These are phyloP conservation scores for Ooceraea biroi DNA, from an alignment of 1,140 invertebrate genomes.

Conservation along the genomic window DNA sequence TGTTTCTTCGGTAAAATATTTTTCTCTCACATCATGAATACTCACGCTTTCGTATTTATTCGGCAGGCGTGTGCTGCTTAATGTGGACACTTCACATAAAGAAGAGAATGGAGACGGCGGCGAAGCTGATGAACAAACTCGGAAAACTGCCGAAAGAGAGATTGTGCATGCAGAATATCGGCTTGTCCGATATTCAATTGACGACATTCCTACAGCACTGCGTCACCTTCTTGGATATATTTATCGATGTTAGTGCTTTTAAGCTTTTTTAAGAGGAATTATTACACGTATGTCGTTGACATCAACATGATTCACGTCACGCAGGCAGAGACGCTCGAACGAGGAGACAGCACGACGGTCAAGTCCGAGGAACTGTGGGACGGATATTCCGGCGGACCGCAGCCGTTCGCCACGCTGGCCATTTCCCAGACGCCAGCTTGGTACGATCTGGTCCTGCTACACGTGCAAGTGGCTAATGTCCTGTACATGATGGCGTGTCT, in stretches of 20 bases:
- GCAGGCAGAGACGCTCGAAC: conserved; percentile 80
- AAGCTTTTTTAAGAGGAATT: neutral
- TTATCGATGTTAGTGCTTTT: conserved; percentile 89
- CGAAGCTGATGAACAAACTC: conserved; percentile 94
- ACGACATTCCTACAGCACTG: conserved; percentile 90
- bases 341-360: conserved; percentile 81
- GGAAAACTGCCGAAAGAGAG: conserved; percentile 95
- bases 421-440: conserved; percentile 91
- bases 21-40: conserved; percentile 2
- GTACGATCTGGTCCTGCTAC: conserved; percentile 91
- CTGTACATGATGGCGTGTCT: conserved; percentile 93
- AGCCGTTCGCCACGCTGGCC: conserved; percentile 92
- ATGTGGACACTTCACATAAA: conserved; percentile 95
- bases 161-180: conserved; percentile 91
- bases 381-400: conserved; percentile 85
- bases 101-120: conserved; percentile 90
- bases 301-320: neutral
- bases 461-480: conserved; percentile 91
- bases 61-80: conserved; percentile 91
- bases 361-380: conserved; percentile 91
- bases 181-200: conserved; percentile 90
- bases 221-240: conserved; percentile 91
- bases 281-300: neutral
- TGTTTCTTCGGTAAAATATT: conserved; percentile 9
- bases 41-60: conserved; percentile 1